Base-by-base conservation (phyloP, 2,113 vertebrate genomes). In the Entosphenus tridentatus region DNA sequence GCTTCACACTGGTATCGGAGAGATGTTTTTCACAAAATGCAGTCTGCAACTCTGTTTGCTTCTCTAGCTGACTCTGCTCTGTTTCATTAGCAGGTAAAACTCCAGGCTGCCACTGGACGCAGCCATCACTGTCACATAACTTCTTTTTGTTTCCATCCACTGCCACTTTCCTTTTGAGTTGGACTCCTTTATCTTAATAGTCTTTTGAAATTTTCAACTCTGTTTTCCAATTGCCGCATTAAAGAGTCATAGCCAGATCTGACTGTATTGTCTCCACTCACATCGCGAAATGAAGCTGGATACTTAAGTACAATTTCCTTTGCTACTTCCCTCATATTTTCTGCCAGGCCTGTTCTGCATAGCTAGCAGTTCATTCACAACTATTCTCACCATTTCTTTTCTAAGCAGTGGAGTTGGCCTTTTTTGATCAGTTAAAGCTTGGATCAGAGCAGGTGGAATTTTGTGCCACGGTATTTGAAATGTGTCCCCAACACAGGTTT, bases 191-290 rank as follows among this genome's bases (percentile, higher is more conserved):
- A 10, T 9, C 16, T 67, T 12, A 56, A 59, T 21, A n/a, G 54
- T 18, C 70, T 67, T 2, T 3, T 13, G 65, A 55, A 8, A 70
- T 70, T 70, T 68, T 70, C 62, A 68, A 70, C 59, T 70, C 16
- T 68, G 70, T 70, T 70, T 71, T 70, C 71, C n/a, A 69, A 8
- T 68, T 71, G 68, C 68, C 69, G n/a, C 67, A 67, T 67, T 67
- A 70, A 57, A 70, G 57, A 16, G 59, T 70, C 71, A 70, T 72
- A 67, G 67, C 57, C 55, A 12, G 57, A 59, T 39, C 68, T 56
- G 57, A 72, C 56, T 13, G 18, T 59, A 57, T 72, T 59, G 16
- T 55, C 21, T 70, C 69, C 56, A 70, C 57, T 56, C 68, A 70
- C 68, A 57, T 70, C 57, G 16, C 68, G 57, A 58, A 70, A 70